phyloP scores from a whole-genome alignment of 2,113 vertebrate species.

The Sylvia atricapilla region DNA sequence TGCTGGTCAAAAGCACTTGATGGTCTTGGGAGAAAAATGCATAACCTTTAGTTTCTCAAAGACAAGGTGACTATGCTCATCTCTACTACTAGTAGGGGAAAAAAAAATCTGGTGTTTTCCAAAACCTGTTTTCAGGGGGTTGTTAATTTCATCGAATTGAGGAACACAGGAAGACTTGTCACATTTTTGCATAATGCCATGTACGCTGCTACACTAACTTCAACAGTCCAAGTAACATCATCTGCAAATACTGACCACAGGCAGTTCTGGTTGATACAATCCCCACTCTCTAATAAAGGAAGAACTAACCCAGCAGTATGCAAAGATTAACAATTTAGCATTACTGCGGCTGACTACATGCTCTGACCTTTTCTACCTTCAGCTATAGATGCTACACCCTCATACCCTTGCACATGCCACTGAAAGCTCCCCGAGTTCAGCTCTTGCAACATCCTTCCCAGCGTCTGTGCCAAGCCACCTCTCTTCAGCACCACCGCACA shows the following conservation, averaged over 20 bases:
- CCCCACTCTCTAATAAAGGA: neutral
- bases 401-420: neutral
- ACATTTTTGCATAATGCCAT: neutral
- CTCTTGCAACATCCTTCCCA: neutral
- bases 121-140: neutral
- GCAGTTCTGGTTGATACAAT: neutral
- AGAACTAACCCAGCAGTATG: neutral
- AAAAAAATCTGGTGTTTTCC: neutral
- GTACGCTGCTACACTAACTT: neutral
- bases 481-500: neutral
- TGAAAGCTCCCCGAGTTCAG: neutral
- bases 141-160: neutral
- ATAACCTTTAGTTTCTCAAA: neutral
- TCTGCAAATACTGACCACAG: neutral
- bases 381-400: neutral
- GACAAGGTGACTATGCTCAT: neutral
- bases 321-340: neutral
- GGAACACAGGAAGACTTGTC: neutral
- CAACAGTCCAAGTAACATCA: neutral
- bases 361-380: neutral
- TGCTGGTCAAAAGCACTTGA: neutral
- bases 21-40: neutral
- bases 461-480: fast-evolving
- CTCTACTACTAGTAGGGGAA: neutral
- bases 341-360: fast-evolving